A percentile compares a stretch with the other conserved stretches of the same genome.
These are phyloP conservation scores for Scaptomyza parva DNA, from an alignment of 2,888 invertebrate species.

Conservation along the genomic window DNA sequence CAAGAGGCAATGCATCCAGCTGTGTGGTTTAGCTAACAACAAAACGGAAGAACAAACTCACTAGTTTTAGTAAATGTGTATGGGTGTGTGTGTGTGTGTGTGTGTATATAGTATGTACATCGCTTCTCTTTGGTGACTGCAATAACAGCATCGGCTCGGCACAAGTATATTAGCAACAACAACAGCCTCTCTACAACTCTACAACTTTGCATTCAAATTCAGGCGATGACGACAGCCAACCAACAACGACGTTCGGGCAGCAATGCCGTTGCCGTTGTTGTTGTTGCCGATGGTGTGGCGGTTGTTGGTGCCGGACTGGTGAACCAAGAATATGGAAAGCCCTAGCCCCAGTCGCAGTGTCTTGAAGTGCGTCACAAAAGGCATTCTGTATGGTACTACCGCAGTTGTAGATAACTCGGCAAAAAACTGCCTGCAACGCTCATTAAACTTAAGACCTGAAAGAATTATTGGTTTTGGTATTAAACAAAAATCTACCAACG, in stretches of 20 bases:
- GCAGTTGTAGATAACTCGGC: constrained; percentile 19
- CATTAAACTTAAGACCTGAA: not conserved
- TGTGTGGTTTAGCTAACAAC: constrained; percentile 19
- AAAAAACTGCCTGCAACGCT: not conserved
- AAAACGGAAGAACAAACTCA: constrained; percentile 54
- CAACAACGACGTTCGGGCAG: constrained; percentile 27
- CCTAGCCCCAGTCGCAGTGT: constrained; percentile 29
- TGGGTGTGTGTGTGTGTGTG: not conserved
- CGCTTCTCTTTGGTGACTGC: constrained; percentile 35
- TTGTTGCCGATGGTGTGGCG: too few relatives aligned
- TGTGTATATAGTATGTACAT: not conserved
- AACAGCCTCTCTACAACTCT: constrained; percentile 33
- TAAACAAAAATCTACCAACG: not conserved
- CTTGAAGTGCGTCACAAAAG: constrained; percentile 46
- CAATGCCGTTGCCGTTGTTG: constrained; percentile 22
- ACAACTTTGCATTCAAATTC: constrained; percentile 67
- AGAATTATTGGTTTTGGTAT: not conserved
- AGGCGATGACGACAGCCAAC: constrained; percentile 70
- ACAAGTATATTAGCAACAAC: constrained; percentile 20
- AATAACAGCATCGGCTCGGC: constrained; percentile 24
- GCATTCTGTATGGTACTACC: constrained; percentile 24
- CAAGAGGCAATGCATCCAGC: constrained; percentile 5
- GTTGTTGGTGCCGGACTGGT: constrained; percentile 23
- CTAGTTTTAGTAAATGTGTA: constrained; percentile 41
- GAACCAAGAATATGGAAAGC: constrained; percentile 46